Conservation (phyloP, 1,140 invertebrate genomes). For the Bombus polaris region DNA sequence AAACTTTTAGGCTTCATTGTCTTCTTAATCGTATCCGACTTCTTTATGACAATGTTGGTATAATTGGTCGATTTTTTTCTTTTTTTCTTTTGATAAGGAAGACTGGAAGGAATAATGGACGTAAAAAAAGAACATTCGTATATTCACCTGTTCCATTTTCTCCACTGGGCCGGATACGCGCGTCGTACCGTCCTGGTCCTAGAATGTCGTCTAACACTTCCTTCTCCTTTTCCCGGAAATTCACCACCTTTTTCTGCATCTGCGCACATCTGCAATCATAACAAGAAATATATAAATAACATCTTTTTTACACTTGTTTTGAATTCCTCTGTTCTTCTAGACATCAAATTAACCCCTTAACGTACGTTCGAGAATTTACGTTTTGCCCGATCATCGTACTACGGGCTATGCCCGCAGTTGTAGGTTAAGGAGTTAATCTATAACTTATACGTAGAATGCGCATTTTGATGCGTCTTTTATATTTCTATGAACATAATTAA, state of each 20-base stretch:
- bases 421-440: no score
- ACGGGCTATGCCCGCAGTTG: no score
- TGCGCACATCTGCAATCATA: constrained; percentile 77
- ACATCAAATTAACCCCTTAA: no score
- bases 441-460: no score
- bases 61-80: not conserved
- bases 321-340: no score
- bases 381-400: no score
- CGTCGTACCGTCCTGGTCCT: constrained; percentile 94
- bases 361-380: no score
- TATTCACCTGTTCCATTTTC: constrained; percentile 95
- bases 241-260: constrained; percentile 81
- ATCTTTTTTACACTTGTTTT: not conserved
- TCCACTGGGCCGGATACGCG: constrained; percentile 94
- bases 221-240: constrained; percentile 96
- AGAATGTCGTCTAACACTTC: constrained; percentile 96
- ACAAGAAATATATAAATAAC: not conserved
- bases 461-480: no score
- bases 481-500: no score
- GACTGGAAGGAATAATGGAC: constrained; percentile 45
- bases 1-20: not conserved
- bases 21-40: constrained; percentile 32
- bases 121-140: constrained; percentile 57
- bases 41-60: constrained; percentile 32
- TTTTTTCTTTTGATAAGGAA: constrained; percentile 44